A percentile compares a stretch with the other conserved stretches of the same genome.
phyloP scores from a whole-genome alignment of 2,113 vertebrate genomes.

The Syngnathus typhle region DNA sequence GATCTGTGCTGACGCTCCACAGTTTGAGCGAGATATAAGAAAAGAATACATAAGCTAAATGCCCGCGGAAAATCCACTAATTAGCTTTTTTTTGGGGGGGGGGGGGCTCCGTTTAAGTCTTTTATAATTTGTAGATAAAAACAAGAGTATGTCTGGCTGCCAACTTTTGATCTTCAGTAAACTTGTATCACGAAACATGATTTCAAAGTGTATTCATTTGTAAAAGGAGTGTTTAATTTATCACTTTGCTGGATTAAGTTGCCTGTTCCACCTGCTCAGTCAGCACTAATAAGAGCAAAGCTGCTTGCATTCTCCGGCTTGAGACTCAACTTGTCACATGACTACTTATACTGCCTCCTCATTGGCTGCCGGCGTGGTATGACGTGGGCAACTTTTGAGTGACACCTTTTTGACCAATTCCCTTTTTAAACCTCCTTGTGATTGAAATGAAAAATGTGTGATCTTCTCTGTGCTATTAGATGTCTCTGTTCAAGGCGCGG shows the following conservation, averaged over 20 bases:
- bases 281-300: constrained; percentile 62
- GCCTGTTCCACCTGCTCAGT: constrained; percentile 67
- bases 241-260: constrained; percentile 62
- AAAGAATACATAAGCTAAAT: background rate
- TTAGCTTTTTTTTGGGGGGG: background rate
- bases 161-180: background rate
- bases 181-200: background rate
- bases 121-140: too few relatives aligned
- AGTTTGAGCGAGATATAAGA: background rate
- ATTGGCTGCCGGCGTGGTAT: constrained; percentile 18
- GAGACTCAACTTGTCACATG: constrained; percentile 33
- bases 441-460: background rate
- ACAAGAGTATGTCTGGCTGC: background rate
- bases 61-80: background rate
- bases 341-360: constrained; percentile 3
- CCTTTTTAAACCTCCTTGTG: background rate
- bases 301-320: constrained; percentile 35
- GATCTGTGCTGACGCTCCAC: background rate
- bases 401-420: background rate
- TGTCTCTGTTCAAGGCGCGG: constrained; percentile 97
- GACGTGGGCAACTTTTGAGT: background rate
- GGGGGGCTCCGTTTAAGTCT: background rate
- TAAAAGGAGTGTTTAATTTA: background rate
- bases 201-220: background rate
- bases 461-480: constrained; percentile 51